A percentile compares a stretch with the other conserved stretches of the same genome.
Conservation (phyloP, 2,888 invertebrate species). For the Lepidocyrtoides sp. region DNA sequence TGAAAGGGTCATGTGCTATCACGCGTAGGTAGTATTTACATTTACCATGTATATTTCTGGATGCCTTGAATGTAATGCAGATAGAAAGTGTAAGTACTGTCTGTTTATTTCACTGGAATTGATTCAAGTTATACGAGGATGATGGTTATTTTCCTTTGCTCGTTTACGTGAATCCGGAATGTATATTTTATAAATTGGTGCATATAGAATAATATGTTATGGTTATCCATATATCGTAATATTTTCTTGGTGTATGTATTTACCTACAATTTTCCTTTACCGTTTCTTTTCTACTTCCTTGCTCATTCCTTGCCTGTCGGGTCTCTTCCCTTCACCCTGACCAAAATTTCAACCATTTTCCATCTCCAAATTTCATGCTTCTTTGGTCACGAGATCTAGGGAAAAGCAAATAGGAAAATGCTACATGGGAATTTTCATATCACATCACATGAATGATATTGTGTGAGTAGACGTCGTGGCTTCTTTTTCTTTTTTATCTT, state of each 20-base stretch:
- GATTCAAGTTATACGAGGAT: conserved; percentile 42
- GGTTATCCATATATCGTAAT: no score
- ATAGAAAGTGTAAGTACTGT: neutral
- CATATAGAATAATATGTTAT: no score
- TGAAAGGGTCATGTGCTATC: conserved; percentile 1
- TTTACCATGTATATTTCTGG: neutral
- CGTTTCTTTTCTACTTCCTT: conserved; percentile 12
- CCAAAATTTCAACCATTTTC: conserved; percentile 71
- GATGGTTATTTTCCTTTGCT: conserved; percentile 18
- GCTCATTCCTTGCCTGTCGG: conserved; percentile 69
- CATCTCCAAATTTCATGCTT: conserved; percentile 77
- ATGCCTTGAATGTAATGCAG: neutral
- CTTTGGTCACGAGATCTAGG: conserved; percentile 59
- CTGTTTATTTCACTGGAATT: conserved; percentile 62
- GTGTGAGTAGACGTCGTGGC: conserved; percentile 2
- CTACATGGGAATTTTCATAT: conserved; percentile 60
- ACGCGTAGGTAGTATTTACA: neutral
- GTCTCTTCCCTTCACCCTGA: conserved; percentile 53
- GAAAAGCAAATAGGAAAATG: conserved; percentile 59
- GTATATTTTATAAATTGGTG: neutral
- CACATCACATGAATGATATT: conserved; percentile 7
- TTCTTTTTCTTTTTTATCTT: conserved; percentile 23
- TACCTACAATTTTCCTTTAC: conserved; percentile 9
- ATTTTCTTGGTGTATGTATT: neutral
- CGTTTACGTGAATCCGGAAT: neutral